Conservation (phyloP, 2,113 vertebrate genomes). For the Myotis lucifugus region DNA sequence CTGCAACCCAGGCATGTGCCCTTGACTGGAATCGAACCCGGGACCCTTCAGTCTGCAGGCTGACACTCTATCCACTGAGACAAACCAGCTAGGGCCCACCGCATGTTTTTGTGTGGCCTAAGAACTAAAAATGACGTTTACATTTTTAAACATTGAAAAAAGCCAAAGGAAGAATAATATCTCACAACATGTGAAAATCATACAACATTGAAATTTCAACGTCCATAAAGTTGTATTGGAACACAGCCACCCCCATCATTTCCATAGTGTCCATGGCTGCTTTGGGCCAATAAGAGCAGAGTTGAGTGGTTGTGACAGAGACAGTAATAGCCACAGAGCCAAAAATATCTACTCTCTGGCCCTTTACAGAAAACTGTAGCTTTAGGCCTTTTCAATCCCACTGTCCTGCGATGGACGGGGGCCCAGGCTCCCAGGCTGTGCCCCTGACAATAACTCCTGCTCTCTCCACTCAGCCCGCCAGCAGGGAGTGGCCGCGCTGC, state of each 20-base stretch:
- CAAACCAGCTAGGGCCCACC: too few relatives aligned
- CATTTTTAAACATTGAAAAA: background rate
- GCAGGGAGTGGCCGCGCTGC: background rate
- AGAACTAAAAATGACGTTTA: background rate
- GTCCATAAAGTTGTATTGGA: background rate
- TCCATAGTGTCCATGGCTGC: background rate
- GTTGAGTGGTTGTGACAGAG: background rate
- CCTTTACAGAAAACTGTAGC: background rate
- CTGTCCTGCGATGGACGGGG: fast-evolving
- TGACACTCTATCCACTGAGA: too few relatives aligned
- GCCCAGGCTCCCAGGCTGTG: fast-evolving
- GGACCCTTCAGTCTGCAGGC: too few relatives aligned
- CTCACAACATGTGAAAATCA: background rate
- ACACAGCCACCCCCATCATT: too few relatives aligned
- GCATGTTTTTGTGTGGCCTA: background rate
- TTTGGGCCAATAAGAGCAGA: background rate
- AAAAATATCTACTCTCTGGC: background rate
- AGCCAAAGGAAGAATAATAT: background rate
- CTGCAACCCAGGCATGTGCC: too few relatives aligned
- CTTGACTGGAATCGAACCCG: too few relatives aligned
- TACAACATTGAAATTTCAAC: background rate
- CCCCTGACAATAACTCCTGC: fast-evolving
- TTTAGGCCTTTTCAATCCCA: background rate
- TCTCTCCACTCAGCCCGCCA: slow-evolving; percentile 71
- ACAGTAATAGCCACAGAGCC: background rate